Percentiles rank a stretch among this genome's conserved stretches.
phyloP scores from a whole-genome alignment of 2,113 vertebrate species.

The Tautogolabrus adspersus region DNA sequence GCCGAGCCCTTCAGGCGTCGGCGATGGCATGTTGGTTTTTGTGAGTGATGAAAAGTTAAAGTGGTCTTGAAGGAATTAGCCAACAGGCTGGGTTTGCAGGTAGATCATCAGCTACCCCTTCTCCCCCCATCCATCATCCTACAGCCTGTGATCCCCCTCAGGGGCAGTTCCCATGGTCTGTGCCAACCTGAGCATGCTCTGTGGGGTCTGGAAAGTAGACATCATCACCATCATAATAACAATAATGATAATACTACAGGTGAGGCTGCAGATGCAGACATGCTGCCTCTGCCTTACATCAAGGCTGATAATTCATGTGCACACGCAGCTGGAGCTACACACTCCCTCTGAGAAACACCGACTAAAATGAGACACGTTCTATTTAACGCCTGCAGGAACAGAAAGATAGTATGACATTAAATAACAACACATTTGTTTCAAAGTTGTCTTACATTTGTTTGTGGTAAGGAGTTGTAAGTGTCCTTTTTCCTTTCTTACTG shows the following conservation, averaged over 20 bases:
- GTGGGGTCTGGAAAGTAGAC: conserved; percentile 60
- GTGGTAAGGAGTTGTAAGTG: too few species aligned
- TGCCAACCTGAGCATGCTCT: conserved; percentile 72
- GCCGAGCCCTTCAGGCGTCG: conserved; percentile 64
- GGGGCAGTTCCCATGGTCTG: conserved; percentile 83
- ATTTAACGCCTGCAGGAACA: not conserved
- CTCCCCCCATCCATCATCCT: conserved; percentile 65
- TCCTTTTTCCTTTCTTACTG: too few species aligned
- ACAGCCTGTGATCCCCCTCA: conserved; percentile 80
- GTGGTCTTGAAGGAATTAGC: conserved; percentile 81
- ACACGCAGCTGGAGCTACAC: conserved; percentile 18
- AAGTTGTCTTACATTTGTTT: too few species aligned
- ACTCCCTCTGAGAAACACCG: not conserved
- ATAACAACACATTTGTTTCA: too few species aligned
- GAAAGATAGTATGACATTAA: not conserved
- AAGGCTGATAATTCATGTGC: conserved; percentile 10
- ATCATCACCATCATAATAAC: conserved; percentile 34
- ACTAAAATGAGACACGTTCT: not conserved
- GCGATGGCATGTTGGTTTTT: conserved; percentile 62
- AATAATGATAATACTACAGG: conserved; percentile 41
- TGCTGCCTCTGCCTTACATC: conserved; percentile 36
- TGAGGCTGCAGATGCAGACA: conserved; percentile 69
- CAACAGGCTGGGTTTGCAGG: conserved; percentile 74
- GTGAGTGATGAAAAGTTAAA: conserved; percentile 78
- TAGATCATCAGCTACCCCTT: conserved; percentile 57